Evolutionary conservation across 2,113 vertebrate genomes (phyloP).

Genomic region (Dipodomys spectabilis): DNA sequence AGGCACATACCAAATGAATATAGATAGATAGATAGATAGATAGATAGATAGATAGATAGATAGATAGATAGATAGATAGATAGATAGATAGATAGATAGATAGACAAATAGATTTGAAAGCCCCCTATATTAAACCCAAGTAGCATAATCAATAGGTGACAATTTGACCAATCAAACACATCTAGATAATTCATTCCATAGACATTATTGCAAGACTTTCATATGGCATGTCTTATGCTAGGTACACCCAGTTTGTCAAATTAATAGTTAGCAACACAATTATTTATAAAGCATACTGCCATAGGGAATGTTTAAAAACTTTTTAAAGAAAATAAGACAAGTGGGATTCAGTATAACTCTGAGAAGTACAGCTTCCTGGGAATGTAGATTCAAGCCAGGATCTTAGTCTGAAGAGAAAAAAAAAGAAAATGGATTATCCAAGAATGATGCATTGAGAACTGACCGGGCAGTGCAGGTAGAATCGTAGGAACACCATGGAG

Average conservation of each 20-base stretch:
- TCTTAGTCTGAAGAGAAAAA: background rate
- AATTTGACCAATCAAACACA: background rate
- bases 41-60: too few species aligned
- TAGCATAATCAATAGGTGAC: background rate
- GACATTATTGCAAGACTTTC: background rate
- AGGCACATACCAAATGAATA: too few species aligned
- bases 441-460: background rate
- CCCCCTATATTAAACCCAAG: background rate
- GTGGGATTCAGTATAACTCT: background rate
- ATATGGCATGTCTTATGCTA: background rate
- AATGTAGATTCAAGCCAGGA: background rate
- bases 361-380: background rate
- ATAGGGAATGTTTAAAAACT: background rate
- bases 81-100: too few species aligned
- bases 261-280: background rate
- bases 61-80: too few species aligned
- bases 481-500: background rate
- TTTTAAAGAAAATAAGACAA: background rate
- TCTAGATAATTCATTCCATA: background rate
- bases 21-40: too few species aligned
- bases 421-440: background rate
- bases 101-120: background rate
- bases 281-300: background rate
- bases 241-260: too few species aligned
- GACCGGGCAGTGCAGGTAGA: background rate